phyloP scores from a whole-genome alignment of 2,113 vertebrate species.

The Antechinus stuartii region DNA sequence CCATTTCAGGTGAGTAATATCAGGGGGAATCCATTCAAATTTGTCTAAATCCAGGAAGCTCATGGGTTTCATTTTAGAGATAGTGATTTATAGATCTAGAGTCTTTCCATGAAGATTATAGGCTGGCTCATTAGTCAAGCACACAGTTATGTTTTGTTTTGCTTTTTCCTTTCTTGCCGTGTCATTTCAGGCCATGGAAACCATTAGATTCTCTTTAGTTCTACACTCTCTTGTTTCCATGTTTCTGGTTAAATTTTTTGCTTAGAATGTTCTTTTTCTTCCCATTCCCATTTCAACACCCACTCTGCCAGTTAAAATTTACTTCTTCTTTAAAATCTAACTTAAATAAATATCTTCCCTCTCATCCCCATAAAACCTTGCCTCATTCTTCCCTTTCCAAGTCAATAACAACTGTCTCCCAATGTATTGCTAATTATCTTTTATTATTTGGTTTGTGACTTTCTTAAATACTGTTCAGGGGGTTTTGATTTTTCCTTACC shows the following conservation, averaged over 20 bases:
- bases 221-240: neutral
- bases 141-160: neutral
- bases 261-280: neutral
- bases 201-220: neutral
- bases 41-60: neutral
- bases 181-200: slow-evolving; percentile 43
- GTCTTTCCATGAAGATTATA: slow-evolving; percentile 29
- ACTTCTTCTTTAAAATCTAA: neutral
- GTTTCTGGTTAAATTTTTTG: neutral
- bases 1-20: neutral
- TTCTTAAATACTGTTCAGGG: too few relatives aligned
- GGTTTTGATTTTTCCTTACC: too few relatives aligned
- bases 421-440: too few relatives aligned
- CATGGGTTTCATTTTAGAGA: neutral
- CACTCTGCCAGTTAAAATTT: neutral
- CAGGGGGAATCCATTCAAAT: neutral
- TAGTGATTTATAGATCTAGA: neutral
- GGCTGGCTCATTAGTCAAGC: slow-evolving; percentile 31
- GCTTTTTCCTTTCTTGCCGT: neutral
- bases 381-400: neutral
- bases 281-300: neutral
- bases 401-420: neutral
- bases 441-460: too few relatives aligned
- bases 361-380: neutral
- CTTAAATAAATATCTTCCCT: neutral